A percentile compares a stretch with the other conserved stretches of the same genome.
phyloP scores from a whole-genome alignment of 1,140 invertebrate species.

The Homarus americanus region DNA sequence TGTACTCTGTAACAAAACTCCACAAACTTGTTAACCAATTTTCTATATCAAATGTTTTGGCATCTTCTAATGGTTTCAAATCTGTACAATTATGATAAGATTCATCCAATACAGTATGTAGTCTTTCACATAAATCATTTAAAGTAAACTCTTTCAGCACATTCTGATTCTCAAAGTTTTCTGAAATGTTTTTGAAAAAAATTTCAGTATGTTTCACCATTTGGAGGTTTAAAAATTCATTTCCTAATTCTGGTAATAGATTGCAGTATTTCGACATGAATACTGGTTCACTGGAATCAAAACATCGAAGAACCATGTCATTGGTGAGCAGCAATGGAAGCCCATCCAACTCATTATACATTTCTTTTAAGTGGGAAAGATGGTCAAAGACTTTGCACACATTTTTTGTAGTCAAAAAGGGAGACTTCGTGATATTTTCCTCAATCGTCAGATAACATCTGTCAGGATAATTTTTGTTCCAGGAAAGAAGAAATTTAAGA shows the following conservation, averaged over 20 bases:
- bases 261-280: constrained; percentile 19
- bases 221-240: not conserved
- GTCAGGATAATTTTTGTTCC: constrained; percentile 11
- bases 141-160: constrained; percentile 31
- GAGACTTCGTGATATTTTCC: not conserved
- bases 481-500: constrained; percentile 30
- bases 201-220: not conserved
- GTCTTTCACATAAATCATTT: not conserved
- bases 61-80: not conserved
- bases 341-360: not conserved
- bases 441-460: not conserved
- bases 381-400: not conserved
- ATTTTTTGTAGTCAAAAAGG: constrained; percentile 25
- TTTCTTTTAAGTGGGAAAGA: not conserved
- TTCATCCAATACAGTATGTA: not conserved
- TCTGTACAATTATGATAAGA: not conserved
- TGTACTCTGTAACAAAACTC: constrained; percentile 3
- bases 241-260: constrained; percentile 18
- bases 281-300: constrained; percentile 18
- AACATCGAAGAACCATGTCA: constrained; percentile 12
- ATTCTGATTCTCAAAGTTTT: not conserved
- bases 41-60: not conserved
- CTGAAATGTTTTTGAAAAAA: not conserved
- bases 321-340: constrained; percentile 43
- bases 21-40: not conserved